These are phyloP conservation scores for Muscidifurax raptorellus DNA, from an alignment of 1,140 invertebrate genomes.

Conservation along the genomic window DNA sequence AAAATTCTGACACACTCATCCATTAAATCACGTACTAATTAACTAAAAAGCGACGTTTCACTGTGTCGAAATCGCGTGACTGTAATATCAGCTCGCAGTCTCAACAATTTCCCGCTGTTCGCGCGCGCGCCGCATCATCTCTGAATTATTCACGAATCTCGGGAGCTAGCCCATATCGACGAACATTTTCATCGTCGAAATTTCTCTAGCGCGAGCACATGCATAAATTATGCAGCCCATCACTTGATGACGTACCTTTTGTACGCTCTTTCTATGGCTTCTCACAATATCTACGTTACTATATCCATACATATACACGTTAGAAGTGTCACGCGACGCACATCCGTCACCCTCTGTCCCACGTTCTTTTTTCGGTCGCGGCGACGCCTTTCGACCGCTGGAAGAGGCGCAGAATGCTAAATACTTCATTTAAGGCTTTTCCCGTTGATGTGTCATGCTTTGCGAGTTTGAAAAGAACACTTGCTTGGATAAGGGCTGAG, in stretches of 20 bases:
- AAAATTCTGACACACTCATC: neutral
- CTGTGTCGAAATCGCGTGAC: neutral
- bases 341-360: neutral
- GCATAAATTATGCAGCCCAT: neutral
- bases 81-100: neutral
- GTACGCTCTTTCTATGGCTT: neutral
- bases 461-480: neutral
- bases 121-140: neutral
- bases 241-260: neutral
- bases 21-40: slow-evolving; percentile 22
- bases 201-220: neutral
- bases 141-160: slow-evolving; percentile 12
- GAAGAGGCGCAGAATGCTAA: neutral
- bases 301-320: too few species aligned
- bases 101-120: neutral
- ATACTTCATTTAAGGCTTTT: neutral
- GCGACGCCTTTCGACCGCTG: neutral
- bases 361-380: neutral
- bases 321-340: neutral
- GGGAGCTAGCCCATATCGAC: neutral
- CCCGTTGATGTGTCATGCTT: neutral
- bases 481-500: too few species aligned
- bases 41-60: neutral
- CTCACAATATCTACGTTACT: neutral
- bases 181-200: neutral